phyloP scores from a whole-genome alignment of 2,113 vertebrate species.

The Catharus fuscescens region DNA sequence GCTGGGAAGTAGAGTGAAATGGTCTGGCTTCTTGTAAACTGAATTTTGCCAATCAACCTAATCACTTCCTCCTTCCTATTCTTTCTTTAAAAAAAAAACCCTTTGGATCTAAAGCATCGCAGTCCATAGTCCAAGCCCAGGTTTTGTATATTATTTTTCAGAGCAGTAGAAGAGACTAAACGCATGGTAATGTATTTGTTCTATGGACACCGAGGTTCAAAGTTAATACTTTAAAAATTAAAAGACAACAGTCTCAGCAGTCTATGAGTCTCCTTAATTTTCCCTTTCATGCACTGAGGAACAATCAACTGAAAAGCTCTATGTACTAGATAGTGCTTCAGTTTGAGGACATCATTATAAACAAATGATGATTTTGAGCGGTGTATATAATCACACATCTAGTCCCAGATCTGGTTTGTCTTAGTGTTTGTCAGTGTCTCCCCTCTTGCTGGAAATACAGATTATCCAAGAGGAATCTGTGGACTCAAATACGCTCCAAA shows the following conservation, averaged over 20 bases:
- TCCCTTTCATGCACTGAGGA: neutral
- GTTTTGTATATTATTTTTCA: neutral
- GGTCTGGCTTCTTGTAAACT: neutral
- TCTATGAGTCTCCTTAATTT: neutral
- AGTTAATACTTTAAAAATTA: neutral
- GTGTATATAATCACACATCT: neutral
- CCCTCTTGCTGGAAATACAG: neutral
- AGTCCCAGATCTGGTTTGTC: neutral
- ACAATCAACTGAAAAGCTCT: neutral
- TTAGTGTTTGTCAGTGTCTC: neutral
- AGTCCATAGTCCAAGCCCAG: neutral
- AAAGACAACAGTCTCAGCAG: neutral
- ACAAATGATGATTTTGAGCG: neutral
- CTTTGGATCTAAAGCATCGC: neutral
- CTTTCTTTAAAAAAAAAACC: neutral
- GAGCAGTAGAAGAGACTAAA: neutral
- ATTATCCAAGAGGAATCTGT: neutral
- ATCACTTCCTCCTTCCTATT: neutral
- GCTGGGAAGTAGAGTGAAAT: neutral
- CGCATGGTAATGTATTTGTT: neutral
- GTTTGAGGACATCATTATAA: neutral
- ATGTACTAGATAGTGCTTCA: neutral
- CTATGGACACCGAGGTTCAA: neutral
- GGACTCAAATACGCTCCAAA: rapidly evolving
- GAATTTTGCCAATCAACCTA: neutral